Evolutionary conservation across 2,797 vertebrate species (phyloP), one percentile per base, ranked within the genome.

Genomic region (Coreius guichenoti): DNA sequence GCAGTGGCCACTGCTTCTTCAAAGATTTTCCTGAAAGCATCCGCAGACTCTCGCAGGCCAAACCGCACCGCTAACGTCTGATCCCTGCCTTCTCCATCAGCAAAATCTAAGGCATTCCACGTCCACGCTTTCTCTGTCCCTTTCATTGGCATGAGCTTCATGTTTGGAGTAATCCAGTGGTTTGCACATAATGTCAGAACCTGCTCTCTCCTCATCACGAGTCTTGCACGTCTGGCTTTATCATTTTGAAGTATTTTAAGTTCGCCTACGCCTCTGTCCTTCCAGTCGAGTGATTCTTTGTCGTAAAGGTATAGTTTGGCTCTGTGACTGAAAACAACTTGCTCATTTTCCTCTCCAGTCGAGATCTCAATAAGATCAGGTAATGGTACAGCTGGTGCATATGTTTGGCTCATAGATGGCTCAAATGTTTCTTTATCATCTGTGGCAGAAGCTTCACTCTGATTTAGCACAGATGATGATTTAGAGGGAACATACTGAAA

Each of bases 101-200:
- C 92, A 91, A 97, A 99, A 92, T 99, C 98, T 86, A 95, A 90
- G 0, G 98, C 98, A 86, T 97, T 98, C 98, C 98, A 99, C 4
- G 98, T 96, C 98, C 98, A 99, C 0, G 96, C 97, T 90, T 97
- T 97, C 76, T 99, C 98, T 1, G 97, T 93, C 8, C 97, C 98
- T 90, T 97, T 98, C 98, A 99, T 99, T 0, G 95, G 96, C 82
- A 99, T 97, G 74, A 99, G 92, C 87, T 96, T 97, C 96, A 97
- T 97, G 85, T 95, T 92, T 45, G 95, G 84, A n/a, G 95, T 96
- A 93, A 99, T 95, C 94, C 98, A 97, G 75, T 99, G 98, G 92
- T 99, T 99, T 67, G 98, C 98, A 90, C 98, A 99, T 67, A 99
- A 95, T 90, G 99, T 99, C 51, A 99, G 94, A 4, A 99, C 98